Conservation (phyloP, 2,797 vertebrate species). For the Cottoperca gobio region DNA sequence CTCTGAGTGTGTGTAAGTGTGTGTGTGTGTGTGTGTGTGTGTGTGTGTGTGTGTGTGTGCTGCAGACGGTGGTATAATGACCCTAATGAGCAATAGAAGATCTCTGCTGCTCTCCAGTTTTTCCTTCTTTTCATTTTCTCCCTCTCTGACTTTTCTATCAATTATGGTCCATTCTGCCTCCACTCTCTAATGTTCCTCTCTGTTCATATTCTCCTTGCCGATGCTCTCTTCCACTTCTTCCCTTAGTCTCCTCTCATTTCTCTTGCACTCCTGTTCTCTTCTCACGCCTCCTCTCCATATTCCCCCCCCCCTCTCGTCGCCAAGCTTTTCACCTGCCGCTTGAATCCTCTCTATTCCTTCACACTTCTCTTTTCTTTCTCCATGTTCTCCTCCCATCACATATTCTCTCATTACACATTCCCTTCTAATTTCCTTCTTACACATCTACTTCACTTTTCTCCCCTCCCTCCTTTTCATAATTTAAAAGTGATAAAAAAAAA, state of each 20-base stretch:
- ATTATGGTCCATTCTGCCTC: conserved; percentile 67
- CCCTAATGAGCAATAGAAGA: conserved; percentile 75
- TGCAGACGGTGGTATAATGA: conserved; percentile 72
- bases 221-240: conserved; percentile 35
- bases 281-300: conserved; percentile 6
- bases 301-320: conserved; percentile 8
- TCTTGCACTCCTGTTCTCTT: conserved; percentile 23
- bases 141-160: conserved; percentile 68
- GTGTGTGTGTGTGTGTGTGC: not conserved
- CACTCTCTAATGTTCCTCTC: conserved; percentile 57
- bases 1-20: conserved; percentile 18
- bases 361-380: not conserved
- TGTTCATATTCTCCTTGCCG: conserved; percentile 36
- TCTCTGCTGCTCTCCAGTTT: conserved; percentile 61
- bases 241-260: conserved; percentile 40
- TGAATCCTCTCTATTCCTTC: no score
- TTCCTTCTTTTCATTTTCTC: conserved; percentile 61
- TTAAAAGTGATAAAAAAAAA: not conserved
- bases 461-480: conserved; percentile 2
- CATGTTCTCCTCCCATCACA: conserved; percentile 9
- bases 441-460: not conserved
- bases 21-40: conserved; percentile 1
- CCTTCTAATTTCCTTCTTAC: conserved; percentile 25
- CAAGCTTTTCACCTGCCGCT: conserved; percentile 22
- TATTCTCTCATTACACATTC: conserved; percentile 23